Conservation (phyloP, 2,888 invertebrate genomes). For the Formica aserva region DNA sequence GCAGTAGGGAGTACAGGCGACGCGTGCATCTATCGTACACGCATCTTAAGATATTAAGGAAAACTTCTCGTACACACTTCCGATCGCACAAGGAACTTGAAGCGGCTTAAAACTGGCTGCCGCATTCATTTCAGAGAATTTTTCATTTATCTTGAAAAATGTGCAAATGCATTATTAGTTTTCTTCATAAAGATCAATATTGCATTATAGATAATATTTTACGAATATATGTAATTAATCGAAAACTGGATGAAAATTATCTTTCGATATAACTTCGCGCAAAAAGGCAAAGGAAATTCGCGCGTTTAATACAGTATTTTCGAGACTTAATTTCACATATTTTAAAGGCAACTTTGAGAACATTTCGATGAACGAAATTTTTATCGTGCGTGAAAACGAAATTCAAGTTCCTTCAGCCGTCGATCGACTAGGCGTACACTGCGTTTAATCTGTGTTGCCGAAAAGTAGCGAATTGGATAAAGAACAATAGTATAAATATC, state of each 20-base stretch:
- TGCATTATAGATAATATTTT: background rate
- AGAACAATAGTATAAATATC: slow-evolving; percentile 49
- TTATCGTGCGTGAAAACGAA: slow-evolving; percentile 17
- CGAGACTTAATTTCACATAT: background rate
- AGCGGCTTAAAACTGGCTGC: background rate
- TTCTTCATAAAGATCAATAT: slow-evolving; percentile 1
- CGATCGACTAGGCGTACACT: slow-evolving; percentile 36
- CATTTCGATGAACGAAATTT: slow-evolving; percentile 24
- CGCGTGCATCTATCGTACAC: slow-evolving; percentile 35
- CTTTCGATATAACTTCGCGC: background rate
- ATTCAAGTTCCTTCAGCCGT: slow-evolving; percentile 39
- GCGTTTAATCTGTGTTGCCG: slow-evolving; percentile 24
- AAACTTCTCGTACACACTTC: slow-evolving; percentile 41
- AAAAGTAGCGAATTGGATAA: slow-evolving; percentile 38
- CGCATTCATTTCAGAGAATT: slow-evolving; percentile 28
- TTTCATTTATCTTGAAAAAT: slow-evolving; percentile 22
- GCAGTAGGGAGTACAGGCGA: slow-evolving; percentile 77
- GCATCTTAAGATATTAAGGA: slow-evolving; percentile 32
- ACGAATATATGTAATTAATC: background rate
- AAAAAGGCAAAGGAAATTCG: background rate
- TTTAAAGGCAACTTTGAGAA: background rate
- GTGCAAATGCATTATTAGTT: background rate
- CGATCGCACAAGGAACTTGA: slow-evolving; percentile 49
- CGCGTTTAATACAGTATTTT: background rate
- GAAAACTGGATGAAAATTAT: background rate